Evolutionary conservation across 2,113 vertebrate species (phyloP).

Genomic region (Pterocles orientalis): DNA sequence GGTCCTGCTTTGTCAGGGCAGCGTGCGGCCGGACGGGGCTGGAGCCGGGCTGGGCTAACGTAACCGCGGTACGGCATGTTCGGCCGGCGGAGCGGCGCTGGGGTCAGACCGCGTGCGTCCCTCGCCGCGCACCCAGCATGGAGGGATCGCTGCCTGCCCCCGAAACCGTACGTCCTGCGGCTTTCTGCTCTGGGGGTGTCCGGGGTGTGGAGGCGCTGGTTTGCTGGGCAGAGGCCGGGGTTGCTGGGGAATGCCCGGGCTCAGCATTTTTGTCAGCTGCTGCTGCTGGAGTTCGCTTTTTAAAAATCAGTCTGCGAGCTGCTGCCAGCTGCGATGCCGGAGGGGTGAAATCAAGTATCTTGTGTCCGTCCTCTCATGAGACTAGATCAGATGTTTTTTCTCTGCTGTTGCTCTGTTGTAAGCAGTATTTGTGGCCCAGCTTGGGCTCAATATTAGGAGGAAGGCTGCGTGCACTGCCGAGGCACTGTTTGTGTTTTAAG

Average conservation of each 20-base stretch:
- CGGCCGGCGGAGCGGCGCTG: neutral
- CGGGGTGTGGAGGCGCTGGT: neutral
- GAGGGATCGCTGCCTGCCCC: conserved; percentile 56
- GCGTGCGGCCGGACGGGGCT: conserved; percentile 40
- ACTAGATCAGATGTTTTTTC: neutral
- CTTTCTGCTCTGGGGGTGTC: neutral
- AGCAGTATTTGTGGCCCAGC: neutral
- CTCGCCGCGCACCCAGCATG: conserved; percentile 5
- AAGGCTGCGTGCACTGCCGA: neutral
- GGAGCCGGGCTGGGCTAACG: conserved; percentile 19
- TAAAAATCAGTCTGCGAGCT: neutral
- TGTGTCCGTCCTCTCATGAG: neutral
- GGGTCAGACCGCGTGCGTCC: neutral
- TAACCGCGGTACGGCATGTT: conserved; percentile 40
- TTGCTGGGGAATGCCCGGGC: neutral
- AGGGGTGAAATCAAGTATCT: neutral
- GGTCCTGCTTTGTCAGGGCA: conserved; percentile 70
- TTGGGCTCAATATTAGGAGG: neutral
- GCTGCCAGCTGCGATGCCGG: rapidly evolving
- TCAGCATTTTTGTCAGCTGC: neutral
- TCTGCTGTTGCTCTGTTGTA: neutral
- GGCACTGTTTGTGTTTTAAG: neutral
- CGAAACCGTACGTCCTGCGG: conserved; percentile 49
- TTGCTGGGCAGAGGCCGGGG: neutral
- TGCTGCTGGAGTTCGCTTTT: neutral